Evolutionary conservation across 2,797 vertebrate genomes (phyloP).

Genomic region (Aratinga solstitialis): DNA sequence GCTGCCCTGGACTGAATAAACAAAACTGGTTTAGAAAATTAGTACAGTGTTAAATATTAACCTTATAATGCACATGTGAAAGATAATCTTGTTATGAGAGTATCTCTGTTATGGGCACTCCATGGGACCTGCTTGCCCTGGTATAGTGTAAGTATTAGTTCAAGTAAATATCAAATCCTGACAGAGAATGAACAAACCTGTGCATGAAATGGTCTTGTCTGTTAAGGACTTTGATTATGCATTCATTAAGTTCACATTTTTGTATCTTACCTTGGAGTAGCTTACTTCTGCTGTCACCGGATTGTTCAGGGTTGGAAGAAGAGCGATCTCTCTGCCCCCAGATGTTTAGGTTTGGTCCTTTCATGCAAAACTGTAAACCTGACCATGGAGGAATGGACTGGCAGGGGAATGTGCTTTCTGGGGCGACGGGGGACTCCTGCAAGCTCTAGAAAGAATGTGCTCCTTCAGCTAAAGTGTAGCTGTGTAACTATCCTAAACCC

Average conservation of each 20-base stretch:
- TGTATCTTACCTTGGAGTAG: not conserved
- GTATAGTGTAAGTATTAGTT: not conserved
- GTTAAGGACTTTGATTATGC: not conserved
- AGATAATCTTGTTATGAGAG: not conserved
- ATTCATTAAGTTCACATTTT: not conserved
- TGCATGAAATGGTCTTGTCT: not conserved
- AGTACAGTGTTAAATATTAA: not conserved
- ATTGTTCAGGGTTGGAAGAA: not conserved
- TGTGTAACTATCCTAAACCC: not conserved
- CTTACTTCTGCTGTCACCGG: not conserved
- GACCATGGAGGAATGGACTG: not conserved
- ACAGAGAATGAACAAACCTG: not conserved
- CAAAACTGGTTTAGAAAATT: not conserved
- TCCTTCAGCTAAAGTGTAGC: not conserved
- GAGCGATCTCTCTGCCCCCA: not conserved
- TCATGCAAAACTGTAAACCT: not conserved
- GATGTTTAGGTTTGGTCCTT: not conserved
- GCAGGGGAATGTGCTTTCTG: not conserved
- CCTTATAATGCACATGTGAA: not conserved
- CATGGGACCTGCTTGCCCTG: not conserved
- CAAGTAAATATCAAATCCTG: not conserved
- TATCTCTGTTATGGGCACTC: not conserved
- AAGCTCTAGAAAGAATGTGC: accelerated
- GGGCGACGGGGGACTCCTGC: too few species aligned
- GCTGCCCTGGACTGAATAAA: not conserved